Conservation (phyloP, 1,140 invertebrate species). For the Hycleus phaleratus region DNA sequence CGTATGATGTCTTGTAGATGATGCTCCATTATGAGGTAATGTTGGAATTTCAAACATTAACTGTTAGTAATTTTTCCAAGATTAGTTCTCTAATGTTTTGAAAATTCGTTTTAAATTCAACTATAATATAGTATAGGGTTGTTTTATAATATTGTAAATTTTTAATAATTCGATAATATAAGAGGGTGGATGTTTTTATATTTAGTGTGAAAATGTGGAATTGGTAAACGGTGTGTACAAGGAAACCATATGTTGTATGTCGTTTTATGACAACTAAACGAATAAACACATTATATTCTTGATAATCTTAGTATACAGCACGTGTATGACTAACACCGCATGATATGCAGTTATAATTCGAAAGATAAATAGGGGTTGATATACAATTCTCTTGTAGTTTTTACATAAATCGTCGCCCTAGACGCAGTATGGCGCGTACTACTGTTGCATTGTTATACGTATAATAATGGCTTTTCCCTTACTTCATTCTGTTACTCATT, state of each 20-base stretch:
- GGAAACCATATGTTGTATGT: conserved; percentile 12
- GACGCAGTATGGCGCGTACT: conserved; percentile 17
- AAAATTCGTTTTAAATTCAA: too few species aligned
- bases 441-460: conserved; percentile 21
- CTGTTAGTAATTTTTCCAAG: too few species aligned
- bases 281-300: conserved; percentile 16
- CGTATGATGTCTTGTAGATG: too few species aligned
- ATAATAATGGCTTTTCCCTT: conserved; percentile 21
- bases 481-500: conserved; percentile 21
- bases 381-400: conserved; percentile 28
- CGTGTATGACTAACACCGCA: conserved; percentile 30
- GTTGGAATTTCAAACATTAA: too few species aligned
- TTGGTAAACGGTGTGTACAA: conserved; percentile 12
- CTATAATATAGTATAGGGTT: too few species aligned
- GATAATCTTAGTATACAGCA: conserved; percentile 15
- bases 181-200: too few species aligned
- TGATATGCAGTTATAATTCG: conserved; percentile 32
- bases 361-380: conserved; percentile 33
- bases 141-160: too few species aligned
- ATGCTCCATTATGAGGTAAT: too few species aligned
- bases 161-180: too few species aligned
- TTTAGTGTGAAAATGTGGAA: conserved; percentile 6
- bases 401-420: conserved; percentile 28
- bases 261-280: conserved; percentile 11
- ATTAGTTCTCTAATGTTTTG: too few species aligned